Evolutionary conservation across 1,140 invertebrate genomes (phyloP), one percentile per base, ranked within the genome.

Genomic region (Papilio machaon): DNA sequence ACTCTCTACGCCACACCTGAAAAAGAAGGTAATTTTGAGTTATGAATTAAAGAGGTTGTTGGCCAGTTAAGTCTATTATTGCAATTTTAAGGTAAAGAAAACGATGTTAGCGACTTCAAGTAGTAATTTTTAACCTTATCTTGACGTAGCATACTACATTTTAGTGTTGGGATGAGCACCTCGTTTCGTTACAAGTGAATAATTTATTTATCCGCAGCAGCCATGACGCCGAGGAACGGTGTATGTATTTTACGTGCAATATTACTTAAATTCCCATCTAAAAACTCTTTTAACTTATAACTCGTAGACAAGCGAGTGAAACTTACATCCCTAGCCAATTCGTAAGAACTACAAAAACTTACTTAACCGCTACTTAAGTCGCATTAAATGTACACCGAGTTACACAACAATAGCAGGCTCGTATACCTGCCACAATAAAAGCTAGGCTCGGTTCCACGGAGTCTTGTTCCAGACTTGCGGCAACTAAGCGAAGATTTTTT

Each of bases 261-360:
- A 35, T 9, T 13, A 58, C 54, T 58, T 19, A 70, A 70, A 70
- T 38, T 70, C 30, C 15, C 10, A 60, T 30, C 8, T 9, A 60
- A 43, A 3, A 52, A 30, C 19, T 49, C 5, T 76, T 7, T 8
- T 10, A 73, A 35, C 67, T 78, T 58, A n/a, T 8, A 35, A 60
- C 46, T 38, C 77, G 54, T 58, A 67, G 67, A 79, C 77, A 47
- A 79, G 77, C 75, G 30, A 67, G 54, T 15, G 58, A 67, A 79
- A 79, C 77, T 79, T 79, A 19, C 76, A 35, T 46, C 77, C 77
- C 60, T 77, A 77, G 30, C 52, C 30, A 35, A 79, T 79, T 67
- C 77, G 58, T 79, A 79, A 79, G 77, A 79, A 79, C 38, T 19
- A 67, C 58, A 79, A 79, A 79, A 79, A 79, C 58, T 79, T 79